phyloP scores from a whole-genome alignment of 2,113 vertebrate species.

The Fregata magnificens region DNA sequence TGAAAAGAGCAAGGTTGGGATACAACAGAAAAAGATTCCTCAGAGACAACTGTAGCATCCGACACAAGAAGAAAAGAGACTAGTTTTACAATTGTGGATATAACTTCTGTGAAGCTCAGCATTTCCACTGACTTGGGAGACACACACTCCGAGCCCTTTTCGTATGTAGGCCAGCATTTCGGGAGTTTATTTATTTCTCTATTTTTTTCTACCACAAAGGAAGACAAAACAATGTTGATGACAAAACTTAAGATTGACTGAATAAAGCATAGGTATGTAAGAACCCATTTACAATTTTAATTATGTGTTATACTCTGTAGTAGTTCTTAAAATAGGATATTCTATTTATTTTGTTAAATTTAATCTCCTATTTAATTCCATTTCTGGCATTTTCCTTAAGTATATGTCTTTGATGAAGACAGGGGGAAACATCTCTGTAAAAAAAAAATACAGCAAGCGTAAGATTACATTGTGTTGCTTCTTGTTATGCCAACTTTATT shows the following conservation, averaged over 20 bases:
- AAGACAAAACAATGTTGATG: background rate
- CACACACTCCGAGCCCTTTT: background rate
- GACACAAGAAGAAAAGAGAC: background rate
- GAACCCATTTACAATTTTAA: background rate
- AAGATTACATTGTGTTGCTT: background rate
- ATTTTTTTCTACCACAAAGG: background rate
- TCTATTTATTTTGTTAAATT: background rate
- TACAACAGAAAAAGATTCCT: background rate
- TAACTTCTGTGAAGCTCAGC: background rate
- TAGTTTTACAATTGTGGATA: background rate
- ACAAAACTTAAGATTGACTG: background rate
- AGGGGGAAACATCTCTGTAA: background rate
- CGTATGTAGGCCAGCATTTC: background rate
- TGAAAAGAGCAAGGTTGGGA: background rate
- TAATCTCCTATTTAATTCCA: background rate
- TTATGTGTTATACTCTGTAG: background rate
- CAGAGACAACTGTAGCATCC: background rate
- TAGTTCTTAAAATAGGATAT: background rate
- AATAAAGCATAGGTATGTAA: background rate
- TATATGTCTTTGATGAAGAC: background rate
- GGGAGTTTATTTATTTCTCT: background rate
- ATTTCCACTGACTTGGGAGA: background rate
- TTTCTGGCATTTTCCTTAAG: background rate
- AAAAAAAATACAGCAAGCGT: fast-evolving
- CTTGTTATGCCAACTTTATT: background rate